Evolutionary conservation across 2,113 vertebrate genomes (phyloP).

Genomic region (Passer domesticus): DNA sequence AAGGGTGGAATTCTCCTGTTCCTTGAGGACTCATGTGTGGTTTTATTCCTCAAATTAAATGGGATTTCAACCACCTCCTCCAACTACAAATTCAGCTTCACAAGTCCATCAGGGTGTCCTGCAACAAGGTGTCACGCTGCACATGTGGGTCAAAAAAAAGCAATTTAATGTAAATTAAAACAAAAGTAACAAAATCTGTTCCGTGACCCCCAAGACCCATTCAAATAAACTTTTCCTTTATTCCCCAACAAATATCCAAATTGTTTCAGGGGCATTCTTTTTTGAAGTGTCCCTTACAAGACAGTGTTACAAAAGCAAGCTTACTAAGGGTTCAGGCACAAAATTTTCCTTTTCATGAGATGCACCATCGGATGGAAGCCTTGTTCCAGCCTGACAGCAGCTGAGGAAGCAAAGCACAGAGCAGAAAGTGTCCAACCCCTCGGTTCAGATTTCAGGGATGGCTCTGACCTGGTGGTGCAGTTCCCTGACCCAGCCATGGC

Average conservation of each 20-base stretch:
- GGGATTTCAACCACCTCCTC: not conserved
- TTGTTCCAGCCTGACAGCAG: not conserved
- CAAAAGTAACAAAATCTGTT: not conserved
- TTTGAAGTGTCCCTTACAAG: not conserved
- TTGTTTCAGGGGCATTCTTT: fast-evolving
- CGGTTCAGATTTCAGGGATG: not conserved
- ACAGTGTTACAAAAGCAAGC: not conserved
- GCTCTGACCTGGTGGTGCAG: fast-evolving
- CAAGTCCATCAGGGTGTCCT: not conserved
- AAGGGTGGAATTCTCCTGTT: not conserved
- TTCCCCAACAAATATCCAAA: not conserved
- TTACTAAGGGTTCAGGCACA: not conserved
- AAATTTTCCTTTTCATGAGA: not conserved
- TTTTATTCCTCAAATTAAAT: constrained; percentile 1
- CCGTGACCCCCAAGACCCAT: fast-evolving
- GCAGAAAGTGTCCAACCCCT: not conserved
- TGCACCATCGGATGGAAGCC: not conserved
- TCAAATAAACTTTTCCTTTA: not conserved
- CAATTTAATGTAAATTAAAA: not conserved
- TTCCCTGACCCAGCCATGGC: fast-evolving
- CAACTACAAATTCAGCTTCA: not conserved
- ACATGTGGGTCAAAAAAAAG: not conserved
- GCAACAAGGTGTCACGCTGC: not conserved
- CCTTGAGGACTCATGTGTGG: not conserved
- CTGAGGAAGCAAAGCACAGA: not conserved